Evolutionary conservation across 1,140 invertebrate species (phyloP).

Genomic region (Thaumetopoea pityocampa): DNA sequence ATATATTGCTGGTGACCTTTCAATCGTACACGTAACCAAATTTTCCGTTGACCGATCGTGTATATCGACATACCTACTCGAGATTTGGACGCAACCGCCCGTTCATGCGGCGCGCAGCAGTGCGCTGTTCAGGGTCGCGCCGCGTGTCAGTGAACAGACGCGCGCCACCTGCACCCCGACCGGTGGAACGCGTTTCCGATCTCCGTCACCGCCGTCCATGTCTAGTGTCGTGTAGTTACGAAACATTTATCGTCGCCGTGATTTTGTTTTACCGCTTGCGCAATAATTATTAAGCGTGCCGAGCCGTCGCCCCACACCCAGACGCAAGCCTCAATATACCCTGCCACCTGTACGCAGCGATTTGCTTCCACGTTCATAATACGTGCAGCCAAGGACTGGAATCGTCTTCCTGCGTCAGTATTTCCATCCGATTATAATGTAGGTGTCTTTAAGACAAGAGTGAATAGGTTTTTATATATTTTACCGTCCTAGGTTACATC

Average conservation of each 20-base stretch:
- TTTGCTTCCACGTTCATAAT: too few species aligned
- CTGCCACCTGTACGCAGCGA: too few species aligned
- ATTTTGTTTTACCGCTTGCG: constrained; percentile 54
- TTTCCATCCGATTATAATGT: too few species aligned
- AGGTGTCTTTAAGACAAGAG: too few species aligned
- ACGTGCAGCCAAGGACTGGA: too few species aligned
- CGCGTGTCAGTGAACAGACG: constrained; percentile 29
- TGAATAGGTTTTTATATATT: too few species aligned
- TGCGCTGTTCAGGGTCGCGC: constrained; percentile 32
- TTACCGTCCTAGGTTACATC: too few species aligned
- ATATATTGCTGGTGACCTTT: too few species aligned
- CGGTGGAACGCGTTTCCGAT: constrained; percentile 41
- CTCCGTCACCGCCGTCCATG: constrained; percentile 22
- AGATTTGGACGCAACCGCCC: constrained; percentile 16
- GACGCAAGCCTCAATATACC: constrained; percentile 4
- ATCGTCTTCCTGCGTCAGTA: too few species aligned
- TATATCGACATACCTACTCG: constrained; percentile 11
- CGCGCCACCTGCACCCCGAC: constrained; percentile 33
- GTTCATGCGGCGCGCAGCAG: constrained; percentile 15
- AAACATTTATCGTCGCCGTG: constrained; percentile 45
- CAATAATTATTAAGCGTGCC: constrained; percentile 34
- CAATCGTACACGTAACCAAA: constrained; percentile 10
- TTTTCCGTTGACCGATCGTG: constrained; percentile 9
- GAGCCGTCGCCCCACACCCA: background rate
- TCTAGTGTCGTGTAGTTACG: constrained; percentile 39